Conservation (phyloP, 2,888 invertebrate genomes). For the Beris morrisii region DNA sequence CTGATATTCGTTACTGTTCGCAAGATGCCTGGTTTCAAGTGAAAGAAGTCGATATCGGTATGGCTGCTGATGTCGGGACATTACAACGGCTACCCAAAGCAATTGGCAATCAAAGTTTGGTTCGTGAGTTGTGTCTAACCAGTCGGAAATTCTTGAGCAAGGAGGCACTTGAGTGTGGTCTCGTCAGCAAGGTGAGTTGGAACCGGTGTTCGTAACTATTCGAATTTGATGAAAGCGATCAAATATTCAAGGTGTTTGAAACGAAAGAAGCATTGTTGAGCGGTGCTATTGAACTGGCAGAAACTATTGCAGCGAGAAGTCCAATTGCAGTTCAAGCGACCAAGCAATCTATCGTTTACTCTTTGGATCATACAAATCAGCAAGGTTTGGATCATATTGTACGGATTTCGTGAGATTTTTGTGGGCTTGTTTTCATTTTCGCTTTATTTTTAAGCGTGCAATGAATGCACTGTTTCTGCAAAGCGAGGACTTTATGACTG, state of each 20-base stretch:
- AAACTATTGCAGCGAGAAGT: slow-evolving; percentile 81
- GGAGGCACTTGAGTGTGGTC: slow-evolving; percentile 80
- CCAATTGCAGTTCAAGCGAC: slow-evolving; percentile 94
- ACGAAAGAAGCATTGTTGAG: slow-evolving; percentile 61
- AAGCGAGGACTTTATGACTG: slow-evolving; percentile 84
- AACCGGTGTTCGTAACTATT: background rate
- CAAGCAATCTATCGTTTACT: slow-evolving; percentile 81
- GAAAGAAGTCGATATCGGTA: slow-evolving; percentile 83
- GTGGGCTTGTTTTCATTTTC: slow-evolving; percentile 31
- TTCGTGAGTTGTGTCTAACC: slow-evolving; percentile 85
- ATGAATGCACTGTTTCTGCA: slow-evolving; percentile 87
- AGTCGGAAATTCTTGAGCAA: slow-evolving; percentile 76
- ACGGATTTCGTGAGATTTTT: slow-evolving; percentile 44
- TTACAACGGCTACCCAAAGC: slow-evolving; percentile 89
- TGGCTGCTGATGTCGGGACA: slow-evolving; percentile 95
- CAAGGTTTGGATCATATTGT: slow-evolving; percentile 92
- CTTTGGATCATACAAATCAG: slow-evolving; percentile 82
- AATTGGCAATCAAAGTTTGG: slow-evolving; percentile 83
- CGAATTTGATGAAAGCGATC: background rate
- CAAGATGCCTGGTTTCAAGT: slow-evolving; percentile 87
- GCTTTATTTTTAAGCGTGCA: slow-evolving; percentile 62
- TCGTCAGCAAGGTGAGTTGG: slow-evolving; percentile 74
- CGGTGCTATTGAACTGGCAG: slow-evolving; percentile 74
- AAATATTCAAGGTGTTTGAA: slow-evolving; percentile 46
- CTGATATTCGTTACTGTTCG: slow-evolving; percentile 90